Percentiles rank a stretch among this genome's conserved stretches.
Evolutionary conservation across 53 echinoderm and acorn worm species (phyloP).

Genomic region (Apostichopus leukothele): DNA sequence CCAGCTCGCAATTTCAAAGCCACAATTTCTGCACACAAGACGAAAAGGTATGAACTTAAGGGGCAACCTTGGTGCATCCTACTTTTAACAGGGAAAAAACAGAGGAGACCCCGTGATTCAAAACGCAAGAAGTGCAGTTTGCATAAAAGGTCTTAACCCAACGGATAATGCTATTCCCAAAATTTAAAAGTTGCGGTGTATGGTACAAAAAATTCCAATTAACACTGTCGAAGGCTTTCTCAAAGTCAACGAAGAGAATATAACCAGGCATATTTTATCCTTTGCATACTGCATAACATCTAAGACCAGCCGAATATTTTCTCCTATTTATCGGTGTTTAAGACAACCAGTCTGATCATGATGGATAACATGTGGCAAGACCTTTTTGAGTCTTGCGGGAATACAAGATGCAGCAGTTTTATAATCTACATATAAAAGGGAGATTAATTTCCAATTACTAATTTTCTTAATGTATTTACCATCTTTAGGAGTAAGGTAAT

Average conservation of each 20-base stretch:
- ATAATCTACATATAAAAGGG: too few species aligned
- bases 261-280: slow-evolving; percentile 2
- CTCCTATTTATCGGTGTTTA: too few species aligned
- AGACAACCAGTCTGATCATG: too few species aligned
- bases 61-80: slow-evolving; percentile 12
- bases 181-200: slow-evolving; percentile 19
- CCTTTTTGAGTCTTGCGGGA: too few species aligned
- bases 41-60: slow-evolving; percentile 3
- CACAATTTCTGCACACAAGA: not conserved
- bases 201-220: slow-evolving; percentile 40
- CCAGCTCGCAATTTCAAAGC: too few species aligned
- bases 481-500: too few species aligned
- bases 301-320: too few species aligned
- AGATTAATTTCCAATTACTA: too few species aligned
- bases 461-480: not conserved
- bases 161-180: slow-evolving; percentile 32
- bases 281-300: slow-evolving; percentile 29
- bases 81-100: not conserved
- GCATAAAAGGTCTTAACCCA: slow-evolving; percentile 46
- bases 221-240: slow-evolving; percentile 52
- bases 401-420: too few species aligned
- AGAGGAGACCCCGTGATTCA: not conserved
- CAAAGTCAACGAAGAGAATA: slow-evolving; percentile 47
- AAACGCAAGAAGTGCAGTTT: not conserved
- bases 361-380: too few species aligned